A percentile compares a stretch with the other conserved stretches of the same genome.
Evolutionary conservation across 2,888 invertebrate species (phyloP).

Genomic region (Boloria selene): DNA sequence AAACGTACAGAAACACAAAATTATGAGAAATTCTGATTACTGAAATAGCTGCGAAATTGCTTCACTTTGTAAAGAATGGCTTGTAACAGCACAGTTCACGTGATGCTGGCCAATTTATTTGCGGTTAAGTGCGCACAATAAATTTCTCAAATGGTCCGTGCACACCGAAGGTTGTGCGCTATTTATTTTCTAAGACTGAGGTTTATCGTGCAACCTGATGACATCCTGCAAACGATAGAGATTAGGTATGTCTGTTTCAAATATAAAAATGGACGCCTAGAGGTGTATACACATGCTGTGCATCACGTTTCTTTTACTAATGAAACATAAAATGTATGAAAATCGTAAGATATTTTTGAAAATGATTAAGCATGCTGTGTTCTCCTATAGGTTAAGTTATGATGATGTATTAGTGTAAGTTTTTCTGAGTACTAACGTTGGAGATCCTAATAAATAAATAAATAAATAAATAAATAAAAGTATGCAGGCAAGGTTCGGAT

Average conservation of each 20-base stretch:
- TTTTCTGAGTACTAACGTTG: too few relatives aligned
- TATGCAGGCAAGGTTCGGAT: too few relatives aligned
- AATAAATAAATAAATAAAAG: too few relatives aligned
- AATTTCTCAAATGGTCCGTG: slow-evolving; percentile 80
- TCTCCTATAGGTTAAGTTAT: too few relatives aligned
- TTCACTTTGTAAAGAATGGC: slow-evolving; percentile 52
- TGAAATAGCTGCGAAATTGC: slow-evolving; percentile 47
- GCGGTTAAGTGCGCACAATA: slow-evolving; percentile 81
- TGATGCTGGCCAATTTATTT: slow-evolving; percentile 76
- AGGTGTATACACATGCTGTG: too few relatives aligned
- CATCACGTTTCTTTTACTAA: too few relatives aligned
- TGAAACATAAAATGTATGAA: too few relatives aligned
- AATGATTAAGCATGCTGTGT: too few relatives aligned
- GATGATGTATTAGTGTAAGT: too few relatives aligned
- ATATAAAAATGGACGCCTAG: not conserved
- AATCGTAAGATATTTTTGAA: too few relatives aligned
- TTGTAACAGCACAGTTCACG: slow-evolving; percentile 61
- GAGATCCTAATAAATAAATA: too few relatives aligned
- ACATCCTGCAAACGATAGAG: slow-evolving; percentile 36
- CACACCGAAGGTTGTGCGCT: slow-evolving; percentile 74
- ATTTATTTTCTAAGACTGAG: slow-evolving; percentile 68
- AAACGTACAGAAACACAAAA: slow-evolving; percentile 10
- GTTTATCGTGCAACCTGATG: slow-evolving; percentile 43
- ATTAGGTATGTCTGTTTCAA: slow-evolving; percentile 5
- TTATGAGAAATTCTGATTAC: slow-evolving; percentile 39